Evolutionary conservation across 2,113 vertebrate species (phyloP).

Genomic region (Otis tarda): DNA sequence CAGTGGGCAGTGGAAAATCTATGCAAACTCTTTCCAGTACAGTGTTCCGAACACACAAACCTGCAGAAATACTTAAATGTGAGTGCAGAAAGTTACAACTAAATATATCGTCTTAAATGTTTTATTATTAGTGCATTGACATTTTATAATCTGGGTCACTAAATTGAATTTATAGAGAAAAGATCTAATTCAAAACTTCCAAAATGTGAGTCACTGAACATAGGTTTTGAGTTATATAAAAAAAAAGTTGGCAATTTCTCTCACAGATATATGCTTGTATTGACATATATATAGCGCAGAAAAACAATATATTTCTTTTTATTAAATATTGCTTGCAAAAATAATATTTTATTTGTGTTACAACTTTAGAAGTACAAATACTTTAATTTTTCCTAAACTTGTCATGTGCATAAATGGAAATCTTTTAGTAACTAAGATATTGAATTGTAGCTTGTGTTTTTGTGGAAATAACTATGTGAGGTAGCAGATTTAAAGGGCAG

Average conservation of each 20-base stretch:
- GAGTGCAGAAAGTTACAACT: constrained; percentile 26
- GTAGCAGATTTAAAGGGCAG: background rate
- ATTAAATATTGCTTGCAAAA: background rate
- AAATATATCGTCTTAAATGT: background rate
- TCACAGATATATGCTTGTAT: background rate
- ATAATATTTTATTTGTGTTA: background rate
- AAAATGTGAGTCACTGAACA: background rate
- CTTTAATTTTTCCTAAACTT: background rate
- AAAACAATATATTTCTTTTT: background rate
- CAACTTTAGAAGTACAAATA: background rate
- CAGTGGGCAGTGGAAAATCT: constrained; percentile 69
- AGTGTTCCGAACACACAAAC: background rate
- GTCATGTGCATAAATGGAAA: background rate
- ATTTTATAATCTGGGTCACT: background rate
- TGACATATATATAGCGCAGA: background rate
- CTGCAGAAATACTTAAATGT: constrained; percentile 55
- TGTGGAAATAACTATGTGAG: background rate
- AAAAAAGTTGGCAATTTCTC: background rate
- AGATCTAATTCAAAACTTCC: background rate
- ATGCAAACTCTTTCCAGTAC: constrained; percentile 66
- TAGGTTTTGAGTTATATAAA: background rate
- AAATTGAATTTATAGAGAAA: background rate
- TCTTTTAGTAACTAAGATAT: background rate
- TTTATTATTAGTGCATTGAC: background rate
- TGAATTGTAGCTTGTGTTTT: background rate